Evolutionary conservation across 2,888 invertebrate genomes (phyloP).

Genomic region (Drosophila gaucha): DNA sequence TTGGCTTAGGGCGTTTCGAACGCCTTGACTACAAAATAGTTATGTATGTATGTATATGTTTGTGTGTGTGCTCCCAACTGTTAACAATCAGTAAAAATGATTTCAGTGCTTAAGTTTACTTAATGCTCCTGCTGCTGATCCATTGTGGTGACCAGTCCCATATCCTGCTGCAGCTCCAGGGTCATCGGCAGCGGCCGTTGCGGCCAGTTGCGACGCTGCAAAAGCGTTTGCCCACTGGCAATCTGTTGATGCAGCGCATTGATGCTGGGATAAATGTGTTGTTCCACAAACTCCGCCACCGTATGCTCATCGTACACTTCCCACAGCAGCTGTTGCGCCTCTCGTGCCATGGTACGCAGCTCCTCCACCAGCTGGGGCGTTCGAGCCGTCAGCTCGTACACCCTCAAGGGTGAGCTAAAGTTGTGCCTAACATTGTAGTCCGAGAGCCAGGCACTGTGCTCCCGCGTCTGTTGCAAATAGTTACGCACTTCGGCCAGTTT

Average conservation of each 20-base stretch:
- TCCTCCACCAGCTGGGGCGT: constrained; percentile 87
- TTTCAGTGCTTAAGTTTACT: constrained; percentile 19
- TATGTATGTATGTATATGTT: constrained; percentile 1
- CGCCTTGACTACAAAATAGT: constrained; percentile 58
- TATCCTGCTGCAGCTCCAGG: constrained; percentile 54
- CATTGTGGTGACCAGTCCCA: constrained; percentile 48
- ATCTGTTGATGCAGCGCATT: constrained; percentile 86
- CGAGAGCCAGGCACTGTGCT: constrained; percentile 88
- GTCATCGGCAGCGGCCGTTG: constrained; percentile 86
- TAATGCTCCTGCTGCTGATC: constrained; percentile 26
- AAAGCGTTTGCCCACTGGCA: constrained; percentile 85
- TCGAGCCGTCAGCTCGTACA: constrained; percentile 87
- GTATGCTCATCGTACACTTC: constrained; percentile 87
- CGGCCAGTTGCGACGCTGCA: constrained; percentile 87
- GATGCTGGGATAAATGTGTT: constrained; percentile 87
- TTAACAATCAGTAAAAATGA: constrained; percentile 7
- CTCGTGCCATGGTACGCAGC: constrained; percentile 85
- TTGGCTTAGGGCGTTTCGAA: constrained; percentile 65
- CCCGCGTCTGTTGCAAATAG: constrained; percentile 81
- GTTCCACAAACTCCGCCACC: constrained; percentile 88
- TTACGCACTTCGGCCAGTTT: constrained; percentile 83
- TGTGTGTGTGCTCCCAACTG: constrained; percentile 13
- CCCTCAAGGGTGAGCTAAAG: constrained; percentile 88
- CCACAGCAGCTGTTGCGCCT: constrained; percentile 86
- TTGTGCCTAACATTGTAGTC: constrained; percentile 89